phyloP scores from a whole-genome alignment of 2,888 invertebrate genomes.

The Hypercompe scribonia region DNA sequence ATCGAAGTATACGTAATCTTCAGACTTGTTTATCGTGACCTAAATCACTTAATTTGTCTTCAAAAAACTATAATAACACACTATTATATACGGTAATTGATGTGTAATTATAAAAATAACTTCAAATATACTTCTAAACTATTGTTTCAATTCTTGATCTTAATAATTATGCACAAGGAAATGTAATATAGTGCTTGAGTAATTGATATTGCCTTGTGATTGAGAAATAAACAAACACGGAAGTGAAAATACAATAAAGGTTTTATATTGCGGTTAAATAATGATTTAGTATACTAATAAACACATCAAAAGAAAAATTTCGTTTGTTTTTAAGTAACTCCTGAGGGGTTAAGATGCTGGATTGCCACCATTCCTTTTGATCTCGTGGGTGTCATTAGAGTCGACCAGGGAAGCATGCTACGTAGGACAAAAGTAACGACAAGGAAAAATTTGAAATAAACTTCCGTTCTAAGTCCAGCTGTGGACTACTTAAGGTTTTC shows the following conservation, averaged over 20 bases:
- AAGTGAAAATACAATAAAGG: constrained; percentile 61
- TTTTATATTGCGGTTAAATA: constrained; percentile 6
- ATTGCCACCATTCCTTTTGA: too few species aligned
- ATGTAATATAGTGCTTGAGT: constrained; percentile 41
- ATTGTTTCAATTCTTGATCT: constrained; percentile 39
- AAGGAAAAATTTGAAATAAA: too few species aligned
- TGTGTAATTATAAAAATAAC: constrained; percentile 30
- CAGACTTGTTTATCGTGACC: background rate
- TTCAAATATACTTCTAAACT: constrained; percentile 19
- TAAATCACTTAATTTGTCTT: background rate
- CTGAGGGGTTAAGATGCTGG: too few species aligned
- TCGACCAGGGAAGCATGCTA: too few species aligned
- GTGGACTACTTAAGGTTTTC: too few species aligned
- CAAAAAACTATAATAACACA: background rate
- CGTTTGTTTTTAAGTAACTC: too few species aligned
- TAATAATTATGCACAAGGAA: constrained; percentile 40
- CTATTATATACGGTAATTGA: constrained; percentile 1
- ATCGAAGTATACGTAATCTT: background rate
- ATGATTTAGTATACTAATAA: constrained; percentile 12
- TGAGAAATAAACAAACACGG: constrained; percentile 62
- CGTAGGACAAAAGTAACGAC: too few species aligned
- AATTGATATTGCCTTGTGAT: constrained; percentile 50
- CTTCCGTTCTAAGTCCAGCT: too few species aligned
- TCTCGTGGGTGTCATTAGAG: too few species aligned
- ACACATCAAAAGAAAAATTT: too few species aligned